Evolutionary conservation across 2,113 vertebrate species (phyloP).

Genomic region (Antennarius striatus): DNA sequence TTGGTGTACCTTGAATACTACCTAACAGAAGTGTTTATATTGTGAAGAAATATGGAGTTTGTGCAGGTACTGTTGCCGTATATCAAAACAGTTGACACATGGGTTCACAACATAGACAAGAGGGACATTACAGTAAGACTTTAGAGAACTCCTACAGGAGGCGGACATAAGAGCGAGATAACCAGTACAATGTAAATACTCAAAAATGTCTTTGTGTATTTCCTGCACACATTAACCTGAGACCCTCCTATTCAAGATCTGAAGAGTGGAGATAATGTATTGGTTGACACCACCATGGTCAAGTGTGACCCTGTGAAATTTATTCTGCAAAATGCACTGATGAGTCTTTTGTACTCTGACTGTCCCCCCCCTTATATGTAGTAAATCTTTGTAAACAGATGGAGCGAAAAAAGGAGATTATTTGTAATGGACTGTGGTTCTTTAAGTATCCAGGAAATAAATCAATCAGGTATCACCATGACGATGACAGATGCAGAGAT

Average conservation of each 20-base stretch:
- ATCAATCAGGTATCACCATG: slow-evolving; percentile 9
- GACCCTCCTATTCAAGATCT: slow-evolving; percentile 13
- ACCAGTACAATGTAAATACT: slow-evolving; percentile 10
- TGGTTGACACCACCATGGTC: slow-evolving; percentile 1
- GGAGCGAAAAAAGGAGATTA: slow-evolving; percentile 3
- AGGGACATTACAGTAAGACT: neutral
- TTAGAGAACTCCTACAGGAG: slow-evolving; percentile 24
- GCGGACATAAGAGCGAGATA: slow-evolving; percentile 10
- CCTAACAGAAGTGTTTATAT: slow-evolving; percentile 19
- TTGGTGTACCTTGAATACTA: slow-evolving; percentile 6
- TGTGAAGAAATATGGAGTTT: slow-evolving; percentile 35
- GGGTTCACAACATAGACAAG: slow-evolving; percentile 33
- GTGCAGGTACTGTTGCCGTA: slow-evolving; percentile 21
- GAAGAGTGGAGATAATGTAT: slow-evolving; percentile 3
- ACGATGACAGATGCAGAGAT: slow-evolving; percentile 17
- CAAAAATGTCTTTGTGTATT: slow-evolving; percentile 28
- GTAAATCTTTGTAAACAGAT: slow-evolving; percentile 17
- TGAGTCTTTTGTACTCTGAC: slow-evolving; percentile 21
- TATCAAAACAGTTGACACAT: slow-evolving; percentile 18
- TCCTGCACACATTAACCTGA: slow-evolving; percentile 39
- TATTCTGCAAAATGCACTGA: slow-evolving; percentile 22
- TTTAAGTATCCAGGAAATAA: slow-evolving; percentile 46
- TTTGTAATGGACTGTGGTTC: slow-evolving; percentile 13
- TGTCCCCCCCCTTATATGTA: neutral
- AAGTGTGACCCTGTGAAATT: slow-evolving; percentile 15